A percentile compares a stretch with the other conserved stretches of the same genome.
Conservation (phyloP, 1,140 invertebrate species). For the Amyelois transitella region DNA sequence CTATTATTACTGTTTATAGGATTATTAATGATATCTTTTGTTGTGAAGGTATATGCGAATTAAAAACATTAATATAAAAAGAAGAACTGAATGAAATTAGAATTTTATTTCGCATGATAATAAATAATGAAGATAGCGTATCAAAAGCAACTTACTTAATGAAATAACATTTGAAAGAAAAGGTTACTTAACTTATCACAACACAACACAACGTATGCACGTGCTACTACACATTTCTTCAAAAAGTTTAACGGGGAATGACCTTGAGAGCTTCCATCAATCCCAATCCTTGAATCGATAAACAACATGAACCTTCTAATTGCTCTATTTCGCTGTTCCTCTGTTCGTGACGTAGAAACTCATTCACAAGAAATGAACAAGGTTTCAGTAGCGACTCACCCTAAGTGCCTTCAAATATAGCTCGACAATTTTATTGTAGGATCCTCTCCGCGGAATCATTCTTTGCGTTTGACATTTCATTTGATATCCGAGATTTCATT, state of each 20-base stretch:
- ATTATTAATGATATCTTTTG: too few relatives aligned
- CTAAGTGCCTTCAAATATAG: constrained; percentile 10
- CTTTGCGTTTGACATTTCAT: constrained; percentile 10
- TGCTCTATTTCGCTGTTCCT: constrained; percentile 2
- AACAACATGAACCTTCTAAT: constrained; percentile 1
- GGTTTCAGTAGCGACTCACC: constrained; percentile 4
- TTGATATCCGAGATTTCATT: constrained; percentile 4
- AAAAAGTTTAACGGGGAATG: not conserved
- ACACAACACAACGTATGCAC: too few relatives aligned
- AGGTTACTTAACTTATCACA: too few relatives aligned
- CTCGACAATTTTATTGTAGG: constrained; percentile 7
- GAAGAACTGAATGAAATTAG: too few relatives aligned
- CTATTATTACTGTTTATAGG: too few relatives aligned
- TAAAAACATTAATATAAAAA: too few relatives aligned
- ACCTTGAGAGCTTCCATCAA: not conserved
- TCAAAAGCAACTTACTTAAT: too few relatives aligned
- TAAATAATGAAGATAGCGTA: too few relatives aligned
- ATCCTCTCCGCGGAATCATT: constrained; percentile 1
- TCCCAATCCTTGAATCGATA: not conserved
- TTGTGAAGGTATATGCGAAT: too few relatives aligned
- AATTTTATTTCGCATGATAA: too few relatives aligned
- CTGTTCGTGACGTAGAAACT: constrained; percentile 4
- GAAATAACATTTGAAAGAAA: too few relatives aligned
- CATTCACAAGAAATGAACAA: constrained; percentile 10
- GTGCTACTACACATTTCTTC: too few relatives aligned